Evolutionary conservation across 2,113 vertebrate species (phyloP).

Genomic region (Phrynosoma platyrhinos): DNA sequence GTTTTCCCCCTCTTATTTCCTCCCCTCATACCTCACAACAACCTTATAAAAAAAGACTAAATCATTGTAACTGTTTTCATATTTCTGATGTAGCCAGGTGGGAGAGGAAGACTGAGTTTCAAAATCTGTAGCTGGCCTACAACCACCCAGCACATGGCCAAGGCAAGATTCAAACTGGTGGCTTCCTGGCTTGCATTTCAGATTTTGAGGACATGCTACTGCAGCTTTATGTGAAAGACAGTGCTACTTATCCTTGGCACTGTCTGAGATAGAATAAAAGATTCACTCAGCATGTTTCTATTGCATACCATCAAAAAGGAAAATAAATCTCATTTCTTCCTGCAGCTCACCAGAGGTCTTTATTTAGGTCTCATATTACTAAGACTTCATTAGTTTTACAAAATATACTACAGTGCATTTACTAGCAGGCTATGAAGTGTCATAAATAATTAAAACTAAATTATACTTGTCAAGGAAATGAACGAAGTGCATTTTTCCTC

Average conservation of each 20-base stretch:
- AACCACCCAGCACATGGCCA: neutral
- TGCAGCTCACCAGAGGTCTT: neutral
- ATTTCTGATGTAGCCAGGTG: too few species aligned
- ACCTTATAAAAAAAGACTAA: too few species aligned
- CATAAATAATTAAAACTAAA: conserved; percentile 79
- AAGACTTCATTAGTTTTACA: conserved; percentile 76
- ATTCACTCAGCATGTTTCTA: neutral
- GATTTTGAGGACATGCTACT: rapidly evolving
- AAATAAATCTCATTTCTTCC: conserved; percentile 35
- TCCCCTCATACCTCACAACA: too few species aligned
- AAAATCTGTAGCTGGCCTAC: neutral
- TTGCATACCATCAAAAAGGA: neutral
- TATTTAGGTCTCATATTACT: conserved; percentile 64
- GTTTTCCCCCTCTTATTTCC: too few species aligned
- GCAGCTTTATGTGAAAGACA: rapidly evolving
- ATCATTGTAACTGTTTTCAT: too few species aligned
- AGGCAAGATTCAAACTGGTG: neutral
- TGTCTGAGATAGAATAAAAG: neutral
- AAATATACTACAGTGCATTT: conserved; percentile 72
- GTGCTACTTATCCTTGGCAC: neutral
- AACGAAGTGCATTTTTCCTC: conserved; percentile 33
- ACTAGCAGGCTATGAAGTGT: conserved; percentile 63
- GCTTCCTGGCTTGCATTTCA: neutral
- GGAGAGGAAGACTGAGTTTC: too few species aligned
- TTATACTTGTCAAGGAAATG: conserved; percentile 74